phyloP scores from a whole-genome alignment of 2,113 vertebrate species.

The human region GRCh38 chr15:67826001-67826500 shows the following conservation, averaged over 20 bases:
- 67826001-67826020: conserved; percentile 91
- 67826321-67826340: conserved; percentile 93
- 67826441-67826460: conserved; percentile 96
- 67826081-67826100: conserved; percentile 96
- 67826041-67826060: conserved; percentile 96
- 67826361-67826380: conserved; percentile 94
- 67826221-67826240: conserved; percentile 94
- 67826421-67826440: conserved; percentile 93
- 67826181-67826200: conserved; percentile 92
- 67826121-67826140: conserved; percentile 95
- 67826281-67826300: conserved; percentile 95
- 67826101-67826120: conserved; percentile 94
- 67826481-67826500: conserved; percentile 96
- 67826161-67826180: conserved; percentile 97
- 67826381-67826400: conserved; percentile 95
- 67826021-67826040: conserved; percentile 89
- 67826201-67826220: conserved; percentile 96
- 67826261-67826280: conserved; percentile 94
- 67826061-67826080: conserved; percentile 95
- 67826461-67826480: conserved; percentile 95
- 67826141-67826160: conserved; percentile 95
- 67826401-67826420: conserved; percentile 93
- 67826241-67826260: conserved; percentile 94
- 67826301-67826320: conserved; percentile 94
- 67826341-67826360: conserved; percentile 93